A percentile compares a stretch with the other conserved stretches of the same genome.
Conservation (phyloP, 1,140 invertebrate genomes). For the Charaxes varanes region DNA sequence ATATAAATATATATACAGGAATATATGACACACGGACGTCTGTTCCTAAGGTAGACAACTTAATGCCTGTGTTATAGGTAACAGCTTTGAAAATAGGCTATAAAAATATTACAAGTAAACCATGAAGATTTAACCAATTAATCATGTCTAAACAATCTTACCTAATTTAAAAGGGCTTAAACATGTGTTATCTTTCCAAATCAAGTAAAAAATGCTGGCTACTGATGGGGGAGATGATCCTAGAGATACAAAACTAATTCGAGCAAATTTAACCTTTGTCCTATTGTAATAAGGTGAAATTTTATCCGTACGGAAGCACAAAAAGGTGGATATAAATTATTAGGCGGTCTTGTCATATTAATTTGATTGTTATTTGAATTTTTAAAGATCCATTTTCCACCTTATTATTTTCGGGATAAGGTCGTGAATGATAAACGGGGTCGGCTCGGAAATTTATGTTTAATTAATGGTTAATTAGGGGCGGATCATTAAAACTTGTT, state of each 20-base stretch:
- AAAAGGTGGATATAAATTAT: constrained; percentile 3
- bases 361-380: constrained; percentile 8
- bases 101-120: too few species aligned
- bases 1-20: too few species aligned
- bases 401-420: constrained; percentile 1
- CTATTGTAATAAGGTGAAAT: not conserved
- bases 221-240: constrained; percentile 1
- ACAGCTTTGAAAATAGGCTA: too few species aligned
- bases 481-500: constrained; percentile 4
- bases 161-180: constrained; percentile 3
- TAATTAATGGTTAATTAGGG: constrained; percentile 8
- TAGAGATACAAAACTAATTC: not conserved
- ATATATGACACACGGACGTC: too few species aligned
- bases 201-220: not conserved
- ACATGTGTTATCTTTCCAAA: constrained; percentile 3
- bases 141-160: not conserved
- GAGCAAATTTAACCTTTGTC: not conserved
- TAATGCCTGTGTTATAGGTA: too few species aligned
- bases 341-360: constrained; percentile 6
- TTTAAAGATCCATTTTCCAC: constrained; percentile 4
- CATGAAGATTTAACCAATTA: constrained; percentile 5
- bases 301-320: not conserved
- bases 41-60: too few species aligned
- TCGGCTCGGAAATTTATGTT: not conserved
- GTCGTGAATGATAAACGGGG: not conserved